These are phyloP conservation scores for Epiblema foenella DNA, from an alignment of 2,888 invertebrate genomes.

Conservation along the genomic window DNA sequence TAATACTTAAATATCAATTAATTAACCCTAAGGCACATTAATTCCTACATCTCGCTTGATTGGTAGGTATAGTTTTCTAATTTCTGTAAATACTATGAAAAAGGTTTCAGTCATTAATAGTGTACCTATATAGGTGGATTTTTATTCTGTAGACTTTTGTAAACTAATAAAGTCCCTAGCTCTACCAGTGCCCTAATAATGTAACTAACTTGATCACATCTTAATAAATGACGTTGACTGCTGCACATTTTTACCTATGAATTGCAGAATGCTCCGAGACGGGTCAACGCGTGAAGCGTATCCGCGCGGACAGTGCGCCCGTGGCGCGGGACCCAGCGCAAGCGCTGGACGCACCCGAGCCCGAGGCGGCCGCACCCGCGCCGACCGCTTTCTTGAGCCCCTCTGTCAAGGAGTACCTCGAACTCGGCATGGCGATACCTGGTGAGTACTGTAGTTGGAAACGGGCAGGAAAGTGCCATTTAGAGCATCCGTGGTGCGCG, in stretches of 20 bases:
- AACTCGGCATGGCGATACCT: conserved; percentile 95
- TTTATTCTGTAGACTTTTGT: no score
- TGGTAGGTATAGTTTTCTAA: neutral
- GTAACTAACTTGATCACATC: neutral
- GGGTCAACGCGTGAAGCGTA: conserved; percentile 86
- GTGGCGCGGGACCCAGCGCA: conserved; percentile 77
- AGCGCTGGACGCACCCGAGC: conserved; percentile 63
- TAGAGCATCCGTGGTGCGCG: neutral
- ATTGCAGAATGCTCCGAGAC: conserved; percentile 86
- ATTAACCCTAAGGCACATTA: no score
- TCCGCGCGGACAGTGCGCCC: conserved; percentile 74
- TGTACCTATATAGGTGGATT: no score
- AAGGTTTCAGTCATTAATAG: neutral
- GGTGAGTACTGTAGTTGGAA: conserved; percentile 82
- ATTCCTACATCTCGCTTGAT: no score
- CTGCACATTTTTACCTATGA: conserved; percentile 25
- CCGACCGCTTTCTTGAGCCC: conserved; percentile 93
- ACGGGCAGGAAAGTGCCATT: neutral
- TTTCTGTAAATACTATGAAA: neutral
- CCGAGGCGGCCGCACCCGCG: conserved; percentile 80
- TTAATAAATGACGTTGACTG: neutral
- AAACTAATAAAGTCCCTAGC: neutral
- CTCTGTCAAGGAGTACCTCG: conserved; percentile 93
- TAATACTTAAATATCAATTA: no score
- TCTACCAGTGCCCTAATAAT: neutral